Percentiles rank a stretch among this genome's conserved stretches.
Evolutionary conservation across 2,797 vertebrate species (phyloP).

Genomic region (Urosaurus nigricauda): DNA sequence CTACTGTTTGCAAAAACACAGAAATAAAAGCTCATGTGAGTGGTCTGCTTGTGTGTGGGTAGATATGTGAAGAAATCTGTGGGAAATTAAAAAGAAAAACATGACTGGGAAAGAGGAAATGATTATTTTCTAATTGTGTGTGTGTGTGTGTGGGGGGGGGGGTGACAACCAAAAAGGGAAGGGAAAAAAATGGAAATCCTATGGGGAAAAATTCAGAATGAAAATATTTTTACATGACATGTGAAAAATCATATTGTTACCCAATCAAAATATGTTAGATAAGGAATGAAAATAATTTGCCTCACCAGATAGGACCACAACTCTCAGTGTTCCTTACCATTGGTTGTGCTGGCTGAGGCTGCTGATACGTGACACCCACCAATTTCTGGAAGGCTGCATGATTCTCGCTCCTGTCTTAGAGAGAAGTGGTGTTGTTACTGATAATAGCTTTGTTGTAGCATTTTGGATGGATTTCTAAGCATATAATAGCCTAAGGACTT

Average conservation of each 20-base stretch:
- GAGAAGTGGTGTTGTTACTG: not conserved
- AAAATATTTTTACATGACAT: not conserved
- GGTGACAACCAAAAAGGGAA: not conserved
- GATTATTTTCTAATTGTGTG: not conserved
- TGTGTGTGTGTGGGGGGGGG: no score
- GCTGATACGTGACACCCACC: no score
- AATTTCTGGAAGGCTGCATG: no score
- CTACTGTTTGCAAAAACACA: not conserved
- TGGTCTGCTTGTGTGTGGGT: not conserved
- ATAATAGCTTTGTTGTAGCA: not conserved
- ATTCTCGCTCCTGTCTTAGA: no score
- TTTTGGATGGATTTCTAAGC: conserved; percentile 3
- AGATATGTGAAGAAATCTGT: not conserved
- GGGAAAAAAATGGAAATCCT: not conserved
- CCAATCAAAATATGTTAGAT: no score
- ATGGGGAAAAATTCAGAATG: not conserved
- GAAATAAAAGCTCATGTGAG: not conserved
- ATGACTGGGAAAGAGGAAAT: no score
- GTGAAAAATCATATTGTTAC: no score
- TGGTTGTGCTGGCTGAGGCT: not conserved
- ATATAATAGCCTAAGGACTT: not conserved
- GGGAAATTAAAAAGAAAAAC: not conserved
- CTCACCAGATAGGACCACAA: not conserved
- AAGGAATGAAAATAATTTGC: no score
- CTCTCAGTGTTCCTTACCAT: not conserved